phyloP scores from a whole-genome alignment of 1,140 invertebrate species.

The Drosophila triauraria region DNA sequence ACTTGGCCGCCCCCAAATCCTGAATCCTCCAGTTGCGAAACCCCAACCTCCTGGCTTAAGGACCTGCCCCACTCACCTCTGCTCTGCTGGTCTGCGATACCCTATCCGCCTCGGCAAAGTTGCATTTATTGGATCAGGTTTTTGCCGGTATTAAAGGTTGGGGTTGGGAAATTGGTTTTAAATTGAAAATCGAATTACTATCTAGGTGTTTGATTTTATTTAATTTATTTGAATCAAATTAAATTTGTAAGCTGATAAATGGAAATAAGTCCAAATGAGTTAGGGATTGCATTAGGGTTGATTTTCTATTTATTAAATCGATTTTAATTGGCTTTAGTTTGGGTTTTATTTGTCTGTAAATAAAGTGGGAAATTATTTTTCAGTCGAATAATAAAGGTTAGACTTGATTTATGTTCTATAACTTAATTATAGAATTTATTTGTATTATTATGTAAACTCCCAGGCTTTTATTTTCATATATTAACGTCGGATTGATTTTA shows the following conservation, averaged over 20 bases:
- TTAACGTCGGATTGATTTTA: no score
- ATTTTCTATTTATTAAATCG: neutral
- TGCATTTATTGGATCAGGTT: neutral
- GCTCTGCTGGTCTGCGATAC: slow-evolving; percentile 16
- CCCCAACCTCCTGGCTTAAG: slow-evolving; percentile 31
- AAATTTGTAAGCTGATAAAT: neutral
- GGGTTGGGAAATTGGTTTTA: neutral
- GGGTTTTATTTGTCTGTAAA: neutral
- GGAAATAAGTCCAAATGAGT: neutral
- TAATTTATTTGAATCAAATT: slow-evolving; percentile 8
- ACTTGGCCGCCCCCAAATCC: slow-evolving; percentile 3
- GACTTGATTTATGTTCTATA: neutral
- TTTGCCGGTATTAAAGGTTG: neutral
- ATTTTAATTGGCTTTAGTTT: neutral
- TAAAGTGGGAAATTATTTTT: neutral
- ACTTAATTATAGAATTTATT: neutral
- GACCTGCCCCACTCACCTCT: slow-evolving; percentile 11
- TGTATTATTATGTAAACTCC: no score
- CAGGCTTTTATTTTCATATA: no score
- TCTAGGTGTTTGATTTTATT: slow-evolving; percentile 4
- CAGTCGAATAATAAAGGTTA: neutral
- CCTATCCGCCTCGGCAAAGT: slow-evolving; percentile 6
- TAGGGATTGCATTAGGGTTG: neutral
- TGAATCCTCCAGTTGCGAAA: slow-evolving; percentile 11
- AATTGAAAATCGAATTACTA: slow-evolving; percentile 10